Evolutionary conservation across 2,113 vertebrate genomes (phyloP), one percentile per base, ranked within the genome.

Genomic region (Talpa occidentalis): DNA sequence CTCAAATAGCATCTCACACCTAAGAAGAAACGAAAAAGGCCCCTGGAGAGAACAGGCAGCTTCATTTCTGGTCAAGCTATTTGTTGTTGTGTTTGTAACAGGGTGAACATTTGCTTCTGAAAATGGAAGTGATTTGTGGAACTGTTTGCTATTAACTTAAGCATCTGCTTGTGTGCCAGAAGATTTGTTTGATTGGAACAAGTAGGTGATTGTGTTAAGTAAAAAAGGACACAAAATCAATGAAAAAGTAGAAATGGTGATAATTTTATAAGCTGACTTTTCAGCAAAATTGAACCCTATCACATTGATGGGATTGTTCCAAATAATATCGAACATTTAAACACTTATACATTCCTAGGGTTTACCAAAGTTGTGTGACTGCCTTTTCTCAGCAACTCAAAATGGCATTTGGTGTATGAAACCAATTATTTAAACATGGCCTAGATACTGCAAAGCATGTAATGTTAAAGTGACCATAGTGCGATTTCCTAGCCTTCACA

Each of bases 381-480:
- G 64, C 85, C 64, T 95, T 93, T 84, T 69, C 80, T 88, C n/a
- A 11, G 70, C 74, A 83, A 83, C 59, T 56, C 42, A 81, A 83
- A 81, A 88, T 78, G 70, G 42, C 32, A 66, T 82, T 92, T 78
- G 62, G 35, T 81, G n/a, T 91, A 72, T 70, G 80, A 90, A 93
- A 49, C 54, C 81, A 96, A 84, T 96, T 94, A 73, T 79, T 93
- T 90, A 97, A 95, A 88, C 70, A 70, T 7, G 40, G 60, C 54
- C 76, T 86, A 80, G 76, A 64, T 85, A 81, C 64, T 49, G 40
- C 10, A 40, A 37, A 91, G 30, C 62, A 26, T 17, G 40, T 17
- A 77, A 32, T 93, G 54, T 86, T 60, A 42, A 70, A 89, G n/a
- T 77, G n/a, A 69, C 54, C 1, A 0, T 37, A 77, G 73, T 54